Base-by-base conservation (phyloP, 2,113 vertebrate genomes). In the Poeciliopsis turrubarensis region DNA sequence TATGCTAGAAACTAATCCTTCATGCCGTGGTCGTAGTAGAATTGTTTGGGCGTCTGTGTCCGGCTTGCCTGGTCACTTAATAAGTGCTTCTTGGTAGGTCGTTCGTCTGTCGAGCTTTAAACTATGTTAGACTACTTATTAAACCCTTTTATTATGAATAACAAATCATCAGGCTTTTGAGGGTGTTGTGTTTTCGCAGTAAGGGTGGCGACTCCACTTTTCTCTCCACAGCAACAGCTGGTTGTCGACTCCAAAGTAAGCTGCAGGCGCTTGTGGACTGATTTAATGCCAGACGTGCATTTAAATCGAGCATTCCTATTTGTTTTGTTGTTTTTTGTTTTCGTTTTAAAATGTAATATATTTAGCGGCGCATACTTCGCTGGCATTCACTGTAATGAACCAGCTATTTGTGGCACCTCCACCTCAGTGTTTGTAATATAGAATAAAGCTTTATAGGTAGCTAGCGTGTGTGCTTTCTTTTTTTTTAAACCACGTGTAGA, bases 1-100 rank as follows among this genome's bases (percentile, higher is more conserved):
- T 79, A 85, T 78, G 80, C 84, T 75, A 70, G 79, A 87, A 91
- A 89, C 89, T 92, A 91, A 92, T 91, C 87, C 90, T 64, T 80
- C 78, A 70, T 80, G 60, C 77, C 74, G 72, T 62, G 82, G 71
- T 86, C 73, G 82, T 89, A 89, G 90, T 91, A 84, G 78, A 87
- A 82, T 86, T 83, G 72, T 80, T 29, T 51, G 30, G 69, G 78
- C 30, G 61, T 80, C 39, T 70, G 78, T 51, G 65, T 71, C 62
- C 80, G 14, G 74, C 68, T 62, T 75, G 70, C n/a, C 11, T 7
- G 14, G 34, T 85, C 78, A 68, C 62, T 72, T 57, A 68, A 68
- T 9, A 22, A 17, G 5, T 31, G 66, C 1, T 19, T 14, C 67
- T 68, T 19, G 22, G 10, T 32, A 47, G 47, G 79, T 73, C 71